These are phyloP conservation scores for Zaprionus ghesquierei DNA, from an alignment of 1,140 invertebrate species.

Conservation along the genomic window DNA sequence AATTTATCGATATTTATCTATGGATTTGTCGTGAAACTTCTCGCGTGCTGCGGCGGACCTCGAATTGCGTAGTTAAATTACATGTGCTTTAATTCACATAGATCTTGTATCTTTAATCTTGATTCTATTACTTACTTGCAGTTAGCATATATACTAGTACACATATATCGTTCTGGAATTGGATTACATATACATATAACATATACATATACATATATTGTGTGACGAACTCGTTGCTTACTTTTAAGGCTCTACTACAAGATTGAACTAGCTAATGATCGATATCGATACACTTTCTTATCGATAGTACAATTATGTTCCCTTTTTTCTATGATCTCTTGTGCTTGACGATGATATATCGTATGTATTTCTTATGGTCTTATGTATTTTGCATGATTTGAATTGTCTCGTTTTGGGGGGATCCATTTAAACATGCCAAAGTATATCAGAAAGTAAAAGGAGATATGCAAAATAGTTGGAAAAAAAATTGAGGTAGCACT, in stretches of 20 bases:
- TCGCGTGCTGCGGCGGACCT: slow-evolving; percentile 31
- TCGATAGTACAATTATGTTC: background rate
- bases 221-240: background rate
- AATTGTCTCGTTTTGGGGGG: background rate
- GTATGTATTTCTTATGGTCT: background rate
- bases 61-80: slow-evolving; percentile 24
- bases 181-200: background rate
- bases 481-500: slow-evolving; percentile 8
- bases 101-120: slow-evolving; percentile 19
- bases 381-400: background rate
- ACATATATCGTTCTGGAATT: background rate
- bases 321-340: background rate
- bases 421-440: slow-evolving; percentile 36
- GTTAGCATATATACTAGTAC: background rate
- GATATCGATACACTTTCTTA: background rate
- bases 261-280: background rate
- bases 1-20: slow-evolving; percentile 8
- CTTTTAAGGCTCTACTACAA: background rate
- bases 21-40: slow-evolving; percentile 58
- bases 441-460: slow-evolving; percentile 5
- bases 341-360: background rate
- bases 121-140: slow-evolving; percentile 35
- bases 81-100: slow-evolving; percentile 38
- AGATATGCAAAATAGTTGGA: slow-evolving; percentile 8
- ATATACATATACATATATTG: slow-evolving; percentile 4